Evolutionary conservation across 2,797 vertebrate species (phyloP).

Genomic region (Ciconia nigra): DNA sequence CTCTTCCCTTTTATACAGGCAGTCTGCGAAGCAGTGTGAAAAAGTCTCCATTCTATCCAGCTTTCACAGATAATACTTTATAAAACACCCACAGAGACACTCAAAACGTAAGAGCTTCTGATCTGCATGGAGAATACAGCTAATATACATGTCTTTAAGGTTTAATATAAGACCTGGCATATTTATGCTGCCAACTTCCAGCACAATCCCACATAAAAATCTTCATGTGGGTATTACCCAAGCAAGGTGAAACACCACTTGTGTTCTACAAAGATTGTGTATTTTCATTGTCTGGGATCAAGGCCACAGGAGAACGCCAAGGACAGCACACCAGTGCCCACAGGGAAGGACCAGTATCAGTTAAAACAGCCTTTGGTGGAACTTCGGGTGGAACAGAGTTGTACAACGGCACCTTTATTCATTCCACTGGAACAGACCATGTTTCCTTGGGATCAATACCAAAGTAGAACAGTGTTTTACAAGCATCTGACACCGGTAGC

Average conservation of each 20-base stretch:
- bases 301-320: neutral
- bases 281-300: neutral
- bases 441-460: neutral
- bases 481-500: neutral
- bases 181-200: neutral
- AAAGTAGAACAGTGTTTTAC: neutral
- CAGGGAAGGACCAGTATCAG: neutral
- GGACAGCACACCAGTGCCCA: accelerated
- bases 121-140: neutral
- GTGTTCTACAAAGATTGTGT: neutral
- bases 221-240: neutral
- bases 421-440: neutral
- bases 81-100: neutral
- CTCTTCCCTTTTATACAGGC: neutral
- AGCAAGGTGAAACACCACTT: neutral
- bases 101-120: neutral
- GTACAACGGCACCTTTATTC: neutral
- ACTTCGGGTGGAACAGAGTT: neutral
- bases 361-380: neutral
- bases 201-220: neutral
- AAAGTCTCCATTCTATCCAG: neutral
- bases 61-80: neutral
- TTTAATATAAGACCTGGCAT: neutral
- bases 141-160: neutral
- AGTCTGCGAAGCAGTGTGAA: neutral